These are phyloP conservation scores for Dendrolimus punctatus DNA, from an alignment of 1,140 invertebrate species.

Conservation along the genomic window DNA sequence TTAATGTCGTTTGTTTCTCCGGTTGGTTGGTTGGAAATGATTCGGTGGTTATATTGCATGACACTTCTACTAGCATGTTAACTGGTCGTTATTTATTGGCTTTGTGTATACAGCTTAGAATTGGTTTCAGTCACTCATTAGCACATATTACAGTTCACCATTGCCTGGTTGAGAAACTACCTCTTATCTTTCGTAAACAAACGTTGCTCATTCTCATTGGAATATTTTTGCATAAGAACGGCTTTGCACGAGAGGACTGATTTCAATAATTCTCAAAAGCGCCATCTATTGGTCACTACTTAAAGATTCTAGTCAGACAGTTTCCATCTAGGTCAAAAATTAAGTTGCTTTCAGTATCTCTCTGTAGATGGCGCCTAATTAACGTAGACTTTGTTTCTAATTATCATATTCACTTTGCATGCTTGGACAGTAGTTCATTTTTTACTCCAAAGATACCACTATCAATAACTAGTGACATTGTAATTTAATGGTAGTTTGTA, in stretches of 20 bases:
- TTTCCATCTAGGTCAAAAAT: neutral
- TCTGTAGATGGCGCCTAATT: constrained; percentile 44
- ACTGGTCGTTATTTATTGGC: constrained; percentile 7
- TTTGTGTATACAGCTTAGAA: constrained; percentile 28
- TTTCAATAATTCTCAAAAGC: constrained; percentile 52
- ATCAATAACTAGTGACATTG: too few species aligned
- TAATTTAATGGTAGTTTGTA: too few species aligned
- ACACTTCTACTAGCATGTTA: constrained; percentile 6
- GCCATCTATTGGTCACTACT: constrained; percentile 49
- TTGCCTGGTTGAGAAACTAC: constrained; percentile 27
- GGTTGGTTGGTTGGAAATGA: neutral
- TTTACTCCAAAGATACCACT: too few species aligned
- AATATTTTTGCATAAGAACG: constrained; percentile 27
- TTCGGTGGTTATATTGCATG: constrained; percentile 14
- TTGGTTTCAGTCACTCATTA: constrained; percentile 61
- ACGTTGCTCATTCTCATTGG: constrained; percentile 39
- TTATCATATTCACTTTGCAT: neutral
- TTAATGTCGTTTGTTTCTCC: too few species aligned
- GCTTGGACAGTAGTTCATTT: neutral
- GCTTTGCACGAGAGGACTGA: constrained; percentile 29
- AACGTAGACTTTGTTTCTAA: constrained; percentile 1
- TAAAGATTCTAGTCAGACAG: constrained; percentile 1
- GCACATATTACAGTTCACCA: constrained; percentile 36
- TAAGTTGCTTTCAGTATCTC: neutral
- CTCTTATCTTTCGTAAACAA: constrained; percentile 8